Percentiles rank a stretch among this genome's conserved stretches.
Conservation (phyloP, 53 echinoderm and acorn worm genomes). For the Crossaster papposus region DNA sequence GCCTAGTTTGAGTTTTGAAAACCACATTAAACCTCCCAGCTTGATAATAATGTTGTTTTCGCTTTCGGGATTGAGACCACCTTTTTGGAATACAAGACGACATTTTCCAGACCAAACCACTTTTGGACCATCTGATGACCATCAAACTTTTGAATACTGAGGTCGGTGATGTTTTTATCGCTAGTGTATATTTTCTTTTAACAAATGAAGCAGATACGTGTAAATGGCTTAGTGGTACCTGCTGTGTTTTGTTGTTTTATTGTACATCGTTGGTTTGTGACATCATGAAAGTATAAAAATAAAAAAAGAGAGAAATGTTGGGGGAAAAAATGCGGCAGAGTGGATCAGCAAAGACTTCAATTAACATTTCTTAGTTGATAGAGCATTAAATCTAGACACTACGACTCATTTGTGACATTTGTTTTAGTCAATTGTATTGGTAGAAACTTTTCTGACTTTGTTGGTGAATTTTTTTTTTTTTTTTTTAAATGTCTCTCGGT, state of each 20-base stretch:
- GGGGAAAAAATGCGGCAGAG: not conserved
- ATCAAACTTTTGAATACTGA: not conserved
- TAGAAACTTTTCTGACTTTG: slow-evolving; percentile 11
- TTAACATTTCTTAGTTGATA: not conserved
- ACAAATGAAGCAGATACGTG: slow-evolving; percentile 43
- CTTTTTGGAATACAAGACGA: not conserved
- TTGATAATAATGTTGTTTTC: not conserved
- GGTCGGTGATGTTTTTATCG: slow-evolving; percentile 50
- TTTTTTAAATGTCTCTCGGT: slow-evolving; percentile 37
- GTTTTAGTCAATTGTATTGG: slow-evolving; percentile 36
- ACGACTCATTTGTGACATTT: not conserved
- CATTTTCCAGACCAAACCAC: slow-evolving; percentile 44
- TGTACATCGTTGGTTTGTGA: slow-evolving; percentile 42
- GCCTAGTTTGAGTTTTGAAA: not conserved
- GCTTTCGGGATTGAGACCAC: not conserved
- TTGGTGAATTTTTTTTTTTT: slow-evolving; percentile 8
- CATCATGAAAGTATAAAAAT: not conserved
- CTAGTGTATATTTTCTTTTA: slow-evolving; percentile 55
- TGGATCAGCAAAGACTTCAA: not conserved
- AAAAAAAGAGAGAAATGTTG: not conserved
- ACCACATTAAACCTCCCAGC: not conserved
- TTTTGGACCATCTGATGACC: slow-evolving; percentile 44
- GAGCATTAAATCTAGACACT: not conserved
- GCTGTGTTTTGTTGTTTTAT: slow-evolving; percentile 54
- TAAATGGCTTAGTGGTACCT: slow-evolving; percentile 18